A percentile compares a stretch with the other conserved stretches of the same genome.
phyloP scores from a whole-genome alignment of 2,113 vertebrate genomes.

The Amblyornis subalaris region DNA sequence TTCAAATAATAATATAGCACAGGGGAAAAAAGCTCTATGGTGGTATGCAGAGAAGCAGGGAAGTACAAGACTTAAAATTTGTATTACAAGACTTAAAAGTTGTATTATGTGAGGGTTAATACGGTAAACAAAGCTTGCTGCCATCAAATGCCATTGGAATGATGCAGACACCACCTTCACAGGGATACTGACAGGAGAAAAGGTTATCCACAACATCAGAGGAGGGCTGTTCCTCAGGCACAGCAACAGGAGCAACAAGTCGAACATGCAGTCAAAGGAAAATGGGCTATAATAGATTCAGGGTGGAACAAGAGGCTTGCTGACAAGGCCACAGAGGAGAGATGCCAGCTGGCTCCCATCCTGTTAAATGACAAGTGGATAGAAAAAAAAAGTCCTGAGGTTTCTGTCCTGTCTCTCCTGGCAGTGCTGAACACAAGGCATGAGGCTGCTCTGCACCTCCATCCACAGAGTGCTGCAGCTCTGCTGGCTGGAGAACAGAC shows the following conservation, averaged over 20 bases:
- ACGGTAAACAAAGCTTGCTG: neutral
- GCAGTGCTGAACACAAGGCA: neutral
- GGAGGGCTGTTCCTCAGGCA: neutral
- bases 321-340: neutral
- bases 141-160: neutral
- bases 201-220: neutral
- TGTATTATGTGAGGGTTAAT: neutral
- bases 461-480: neutral
- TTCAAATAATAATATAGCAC: neutral
- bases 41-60: neutral
- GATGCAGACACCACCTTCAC: neutral
- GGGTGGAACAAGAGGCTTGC: neutral
- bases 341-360: neutral
- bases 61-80: neutral
- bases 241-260: neutral
- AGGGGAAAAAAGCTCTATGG: neutral
- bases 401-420: neutral
- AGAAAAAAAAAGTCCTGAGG: neutral
- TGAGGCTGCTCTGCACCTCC: neutral
- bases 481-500: neutral
- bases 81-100: neutral
- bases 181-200: neutral
- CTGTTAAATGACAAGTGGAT: neutral
- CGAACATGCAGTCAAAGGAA: neutral
- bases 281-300: neutral